These are phyloP conservation scores for Epinotia nisella DNA, from an alignment of 2,888 invertebrate genomes.

Conservation along the genomic window DNA sequence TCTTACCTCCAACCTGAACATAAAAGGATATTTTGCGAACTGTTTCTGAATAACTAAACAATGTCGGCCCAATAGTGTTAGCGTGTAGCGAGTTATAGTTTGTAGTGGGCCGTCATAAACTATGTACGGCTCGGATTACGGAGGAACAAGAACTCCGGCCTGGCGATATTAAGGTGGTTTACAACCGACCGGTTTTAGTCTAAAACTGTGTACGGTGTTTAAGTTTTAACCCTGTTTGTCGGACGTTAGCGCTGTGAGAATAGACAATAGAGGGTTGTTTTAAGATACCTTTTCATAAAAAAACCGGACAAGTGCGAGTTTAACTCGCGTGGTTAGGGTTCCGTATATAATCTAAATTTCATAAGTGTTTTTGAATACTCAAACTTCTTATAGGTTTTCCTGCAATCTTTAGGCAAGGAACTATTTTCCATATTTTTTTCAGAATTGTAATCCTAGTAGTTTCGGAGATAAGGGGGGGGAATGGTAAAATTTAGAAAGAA, in stretches of 20 bases:
- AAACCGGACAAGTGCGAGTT: too few species aligned
- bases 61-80: constrained; percentile 15
- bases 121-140: constrained; percentile 46
- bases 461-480: too few species aligned
- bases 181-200: constrained; percentile 48
- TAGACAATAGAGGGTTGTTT: background rate
- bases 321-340: too few species aligned
- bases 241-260: constrained; percentile 21
- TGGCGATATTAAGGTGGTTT: constrained; percentile 43
- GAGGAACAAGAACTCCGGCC: constrained; percentile 33
- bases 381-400: too few species aligned
- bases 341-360: too few species aligned
- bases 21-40: constrained; percentile 7
- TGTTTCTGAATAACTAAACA: constrained; percentile 7
- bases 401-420: too few species aligned
- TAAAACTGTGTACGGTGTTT: constrained; percentile 46
- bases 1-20: background rate
- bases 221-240: constrained; percentile 38
- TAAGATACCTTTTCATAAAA: background rate
- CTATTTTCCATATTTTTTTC: too few species aligned
- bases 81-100: background rate
- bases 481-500: too few species aligned
- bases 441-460: too few species aligned
- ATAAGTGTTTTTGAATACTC: too few species aligned
- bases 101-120: constrained; percentile 46